Conservation (phyloP, 2,797 vertebrate genomes). For the Chaetodon trifasciatus region DNA sequence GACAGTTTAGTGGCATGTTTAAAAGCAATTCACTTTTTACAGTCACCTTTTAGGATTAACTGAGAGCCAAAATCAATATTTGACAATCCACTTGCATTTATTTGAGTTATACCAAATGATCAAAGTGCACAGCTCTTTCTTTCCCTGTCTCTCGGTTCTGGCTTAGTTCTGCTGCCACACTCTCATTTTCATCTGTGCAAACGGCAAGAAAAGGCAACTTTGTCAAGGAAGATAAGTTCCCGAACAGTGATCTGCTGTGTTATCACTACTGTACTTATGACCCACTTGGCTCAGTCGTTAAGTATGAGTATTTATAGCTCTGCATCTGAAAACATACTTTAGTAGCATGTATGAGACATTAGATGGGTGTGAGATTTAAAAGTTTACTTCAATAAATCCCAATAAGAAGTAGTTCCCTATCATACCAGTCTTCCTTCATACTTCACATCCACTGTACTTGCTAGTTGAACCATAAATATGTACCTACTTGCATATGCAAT, state of each 20-base stretch:
- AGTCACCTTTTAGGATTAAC: background rate
- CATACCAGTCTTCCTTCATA: too few species aligned
- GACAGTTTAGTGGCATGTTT: background rate
- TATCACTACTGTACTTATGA: too few species aligned
- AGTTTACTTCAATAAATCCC: background rate
- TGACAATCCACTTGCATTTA: background rate
- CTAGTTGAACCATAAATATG: background rate
- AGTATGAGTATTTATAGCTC: too few species aligned
- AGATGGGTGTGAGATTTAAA: too few species aligned
- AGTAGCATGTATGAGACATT: too few species aligned
- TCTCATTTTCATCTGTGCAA: background rate
- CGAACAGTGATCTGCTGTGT: too few species aligned
- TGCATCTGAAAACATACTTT: too few species aligned
- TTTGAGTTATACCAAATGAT: conserved; percentile 19
- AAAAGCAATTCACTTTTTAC: background rate
- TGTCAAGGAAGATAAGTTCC: background rate
- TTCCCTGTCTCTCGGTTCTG: background rate
- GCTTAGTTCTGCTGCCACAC: background rate
- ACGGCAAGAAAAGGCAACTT: background rate
- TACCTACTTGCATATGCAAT: conserved; percentile 3
- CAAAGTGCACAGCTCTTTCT: background rate
- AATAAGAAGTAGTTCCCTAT: too few species aligned
- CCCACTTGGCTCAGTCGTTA: background rate
- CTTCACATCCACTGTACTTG: too few species aligned
- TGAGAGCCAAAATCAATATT: conserved; percentile 20